Evolutionary conservation across 1,140 invertebrate genomes (phyloP), one percentile per base, ranked within the genome.

Genomic region (Manduca sexta): DNA sequence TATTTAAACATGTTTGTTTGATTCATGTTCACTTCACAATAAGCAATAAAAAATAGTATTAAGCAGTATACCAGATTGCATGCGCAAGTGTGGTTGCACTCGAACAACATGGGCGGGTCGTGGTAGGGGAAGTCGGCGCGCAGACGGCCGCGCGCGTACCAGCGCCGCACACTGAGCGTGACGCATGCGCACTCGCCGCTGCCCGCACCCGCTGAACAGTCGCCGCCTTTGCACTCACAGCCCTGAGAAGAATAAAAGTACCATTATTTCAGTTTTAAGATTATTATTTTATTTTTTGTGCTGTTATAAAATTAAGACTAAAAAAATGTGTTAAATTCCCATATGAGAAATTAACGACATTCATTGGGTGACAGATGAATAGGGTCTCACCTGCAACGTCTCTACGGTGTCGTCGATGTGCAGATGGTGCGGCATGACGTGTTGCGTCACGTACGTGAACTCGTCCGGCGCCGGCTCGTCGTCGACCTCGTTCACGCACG

Each of bases 61-160:
- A 7, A 11, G 37, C 1, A 29, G 0, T 57, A n/a, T 45, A 94
- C 91, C 74, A 90, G 88, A 79, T 94, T 93, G 71, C 96, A 98
- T 4, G 89, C 87, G 75, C 96, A 98, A 0, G 93, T 91, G 58
- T 92, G 90, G 81, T 97, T 97, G 79, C 97, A 98, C 78, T 98
- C 96, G 68, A 94, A 94, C 52, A 95, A 83, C 88, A 94, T 92
- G 7, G 93, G 92, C 35, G 93, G 92, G 89, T 94, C 93, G 50
- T 90, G 85, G 84, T 91, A 94, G 86, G 96, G 96, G 74, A 97
- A 97, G 66, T 93, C 90, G 11, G 90, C 88, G 11, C 91, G 83
- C 14, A 98, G 88, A 45, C 92, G 91, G 13, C 93, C 94, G 54
- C 93, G 91, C 57, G 93, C 91, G 75, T 95, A 97, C 95, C 95